Evolutionary conservation across 2,888 invertebrate species (phyloP).

Genomic region (Mythimna albipuncta): DNA sequence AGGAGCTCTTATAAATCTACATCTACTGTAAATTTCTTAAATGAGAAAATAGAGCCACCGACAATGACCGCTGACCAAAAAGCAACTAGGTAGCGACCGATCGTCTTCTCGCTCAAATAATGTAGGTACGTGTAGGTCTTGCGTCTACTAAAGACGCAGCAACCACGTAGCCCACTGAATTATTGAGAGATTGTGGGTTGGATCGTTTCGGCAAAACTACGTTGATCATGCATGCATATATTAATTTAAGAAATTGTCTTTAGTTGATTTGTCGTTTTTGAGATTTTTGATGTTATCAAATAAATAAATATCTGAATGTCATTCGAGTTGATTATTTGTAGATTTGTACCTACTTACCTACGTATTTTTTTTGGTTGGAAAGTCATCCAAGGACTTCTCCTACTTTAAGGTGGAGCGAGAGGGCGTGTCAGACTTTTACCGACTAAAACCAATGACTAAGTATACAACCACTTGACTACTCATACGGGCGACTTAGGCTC

Average conservation of each 20-base stretch:
- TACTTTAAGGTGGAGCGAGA: no score
- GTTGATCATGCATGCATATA: constrained; percentile 50
- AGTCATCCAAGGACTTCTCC: no score
- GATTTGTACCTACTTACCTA: background rate
- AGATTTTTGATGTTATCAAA: constrained; percentile 66
- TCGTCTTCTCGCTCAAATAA: background rate
- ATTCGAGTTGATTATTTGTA: constrained; percentile 47
- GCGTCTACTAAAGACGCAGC: background rate
- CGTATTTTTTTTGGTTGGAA: no score
- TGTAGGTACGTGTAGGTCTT: background rate
- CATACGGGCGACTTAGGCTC: no score
- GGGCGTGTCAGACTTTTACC: no score
- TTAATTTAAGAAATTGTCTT: constrained; percentile 54
- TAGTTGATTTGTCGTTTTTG: constrained; percentile 64
- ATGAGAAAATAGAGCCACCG: background rate
- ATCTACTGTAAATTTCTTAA: background rate
- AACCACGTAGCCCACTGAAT: background rate
- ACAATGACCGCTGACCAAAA: background rate
- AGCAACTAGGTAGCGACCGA: background rate
- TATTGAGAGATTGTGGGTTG: constrained; percentile 8
- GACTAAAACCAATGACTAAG: no score
- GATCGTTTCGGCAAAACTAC: constrained; percentile 28
- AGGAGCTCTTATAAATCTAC: background rate
- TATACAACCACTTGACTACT: no score
- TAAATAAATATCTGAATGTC: constrained; percentile 61